A percentile compares a stretch with the other conserved stretches of the same genome.
Conservation (phyloP, 2,113 vertebrate species). For the Arothron firmamentum region DNA sequence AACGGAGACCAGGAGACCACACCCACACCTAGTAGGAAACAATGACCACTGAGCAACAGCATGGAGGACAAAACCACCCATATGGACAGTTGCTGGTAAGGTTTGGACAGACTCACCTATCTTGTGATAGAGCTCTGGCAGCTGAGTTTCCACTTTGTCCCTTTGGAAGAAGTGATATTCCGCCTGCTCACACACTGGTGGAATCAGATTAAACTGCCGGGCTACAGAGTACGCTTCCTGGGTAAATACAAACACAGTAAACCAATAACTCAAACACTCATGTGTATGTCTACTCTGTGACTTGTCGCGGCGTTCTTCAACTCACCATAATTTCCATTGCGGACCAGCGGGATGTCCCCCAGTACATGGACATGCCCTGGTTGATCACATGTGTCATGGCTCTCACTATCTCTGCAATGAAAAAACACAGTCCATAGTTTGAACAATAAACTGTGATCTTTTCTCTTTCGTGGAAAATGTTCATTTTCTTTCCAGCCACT, state of each 20-base stretch:
- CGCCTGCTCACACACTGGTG: constrained; percentile 93
- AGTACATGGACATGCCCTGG: constrained; percentile 98
- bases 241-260: constrained; percentile 16
- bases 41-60: background rate
- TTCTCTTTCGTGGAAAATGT: no score
- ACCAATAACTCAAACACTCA: background rate
- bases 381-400: constrained; percentile 96
- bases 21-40: constrained; percentile 81
- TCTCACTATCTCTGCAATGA: constrained; percentile 85
- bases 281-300: background rate
- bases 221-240: constrained; percentile 98
- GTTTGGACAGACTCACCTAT: constrained; percentile 76
- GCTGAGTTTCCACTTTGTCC: constrained; percentile 95
- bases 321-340: constrained; percentile 98
- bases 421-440: constrained; percentile 13
- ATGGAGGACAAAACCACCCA: background rate
- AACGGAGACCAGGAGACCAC: constrained; percentile 97
- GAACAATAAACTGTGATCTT: background rate
- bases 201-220: constrained; percentile 96
- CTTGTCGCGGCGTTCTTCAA: background rate
- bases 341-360: constrained; percentile 95
- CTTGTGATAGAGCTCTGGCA: constrained; percentile 95
- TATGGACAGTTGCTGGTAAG: background rate
- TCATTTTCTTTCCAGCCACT: constrained; percentile 3
- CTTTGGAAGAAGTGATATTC: constrained; percentile 97